Conservation (phyloP, 2,113 vertebrate species). For the Pygoscelis adeliae region DNA sequence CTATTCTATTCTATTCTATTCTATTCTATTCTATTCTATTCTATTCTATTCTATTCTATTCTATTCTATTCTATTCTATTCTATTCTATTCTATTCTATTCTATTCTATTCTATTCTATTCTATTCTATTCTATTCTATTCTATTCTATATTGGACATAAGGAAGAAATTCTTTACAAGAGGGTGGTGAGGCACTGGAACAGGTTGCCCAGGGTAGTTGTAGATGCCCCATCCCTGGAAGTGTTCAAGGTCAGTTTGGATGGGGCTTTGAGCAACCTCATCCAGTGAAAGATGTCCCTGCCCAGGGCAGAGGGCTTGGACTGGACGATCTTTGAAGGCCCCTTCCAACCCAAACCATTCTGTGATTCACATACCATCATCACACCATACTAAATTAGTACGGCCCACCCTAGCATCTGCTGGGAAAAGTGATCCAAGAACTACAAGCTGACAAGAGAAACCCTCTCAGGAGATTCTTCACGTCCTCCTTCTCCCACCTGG, state of each 20-base stretch:
- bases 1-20: not conserved
- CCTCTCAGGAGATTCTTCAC: not conserved
- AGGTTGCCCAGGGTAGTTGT: not conserved
- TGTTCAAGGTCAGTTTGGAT: not conserved
- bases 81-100: not conserved
- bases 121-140: not conserved
- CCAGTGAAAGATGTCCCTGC: not conserved
- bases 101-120: not conserved
- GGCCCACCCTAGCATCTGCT: not conserved
- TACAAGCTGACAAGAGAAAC: not conserved
- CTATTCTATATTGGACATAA: not conserved
- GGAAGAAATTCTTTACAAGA: not conserved
- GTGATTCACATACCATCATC: not conserved
- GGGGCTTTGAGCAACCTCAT: not conserved
- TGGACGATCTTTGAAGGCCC: not conserved
- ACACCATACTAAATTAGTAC: not conserved
- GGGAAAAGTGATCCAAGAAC: not conserved
- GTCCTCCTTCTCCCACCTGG: not conserved
- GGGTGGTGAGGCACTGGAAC: not conserved
- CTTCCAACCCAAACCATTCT: not conserved
- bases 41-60: not conserved
- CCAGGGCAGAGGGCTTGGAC: not conserved
- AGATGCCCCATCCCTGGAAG: not conserved
- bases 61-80: not conserved
- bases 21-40: not conserved